phyloP scores from a whole-genome alignment of 2,113 vertebrate species.

The Zosterops hypoxanthus region DNA sequence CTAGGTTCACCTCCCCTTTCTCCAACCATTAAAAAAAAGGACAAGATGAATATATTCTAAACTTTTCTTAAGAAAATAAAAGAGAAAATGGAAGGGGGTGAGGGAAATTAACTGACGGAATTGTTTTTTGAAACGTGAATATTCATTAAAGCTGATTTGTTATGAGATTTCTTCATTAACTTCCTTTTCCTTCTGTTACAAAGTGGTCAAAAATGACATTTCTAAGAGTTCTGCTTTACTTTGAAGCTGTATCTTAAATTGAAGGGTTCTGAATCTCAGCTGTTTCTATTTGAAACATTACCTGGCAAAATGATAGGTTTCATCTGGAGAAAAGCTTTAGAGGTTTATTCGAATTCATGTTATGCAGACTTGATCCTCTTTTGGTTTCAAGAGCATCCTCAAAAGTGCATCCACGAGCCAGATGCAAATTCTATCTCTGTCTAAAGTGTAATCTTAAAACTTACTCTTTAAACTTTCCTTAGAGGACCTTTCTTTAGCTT shows the following conservation, averaged over 20 bases:
- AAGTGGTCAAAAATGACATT: background rate
- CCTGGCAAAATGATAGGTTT: background rate
- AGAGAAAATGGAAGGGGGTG: rapidly evolving
- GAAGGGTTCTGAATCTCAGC: background rate
- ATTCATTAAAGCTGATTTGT: background rate
- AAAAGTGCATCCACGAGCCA: background rate
- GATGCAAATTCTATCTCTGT: background rate
- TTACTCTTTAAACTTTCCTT: background rate
- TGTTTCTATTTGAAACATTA: background rate
- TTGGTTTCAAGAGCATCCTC: background rate
- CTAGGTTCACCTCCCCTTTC: background rate
- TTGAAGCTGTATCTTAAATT: background rate
- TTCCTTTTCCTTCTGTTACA: background rate
- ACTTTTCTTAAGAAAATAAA: background rate
- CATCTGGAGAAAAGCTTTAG: background rate
- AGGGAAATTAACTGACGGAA: background rate
- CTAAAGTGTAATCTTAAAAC: background rate
- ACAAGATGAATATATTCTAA: background rate
- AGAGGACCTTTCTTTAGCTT: background rate
- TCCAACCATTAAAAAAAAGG: background rate
- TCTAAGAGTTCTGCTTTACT: background rate
- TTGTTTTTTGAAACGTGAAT: background rate
- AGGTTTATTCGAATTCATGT: background rate
- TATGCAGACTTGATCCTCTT: background rate
- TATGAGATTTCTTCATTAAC: background rate